Percentiles rank a stretch among this genome's conserved stretches.
phyloP scores from a whole-genome alignment of 1,140 invertebrate genomes.

The Xylocopa sonorina region DNA sequence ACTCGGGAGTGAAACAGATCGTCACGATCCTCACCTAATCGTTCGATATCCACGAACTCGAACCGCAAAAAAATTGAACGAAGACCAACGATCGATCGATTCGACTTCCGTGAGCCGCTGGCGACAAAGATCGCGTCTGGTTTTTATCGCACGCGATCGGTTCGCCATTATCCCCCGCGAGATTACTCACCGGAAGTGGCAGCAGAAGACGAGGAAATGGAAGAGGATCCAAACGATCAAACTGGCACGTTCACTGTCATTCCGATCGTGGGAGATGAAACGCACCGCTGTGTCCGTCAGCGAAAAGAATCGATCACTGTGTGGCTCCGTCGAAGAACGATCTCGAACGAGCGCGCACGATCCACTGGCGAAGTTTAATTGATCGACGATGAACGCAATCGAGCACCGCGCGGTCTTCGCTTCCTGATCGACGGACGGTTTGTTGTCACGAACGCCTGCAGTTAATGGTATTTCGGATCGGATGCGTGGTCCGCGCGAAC shows the following conservation, averaged over 20 bases:
- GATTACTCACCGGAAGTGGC: slow-evolving; percentile 6
- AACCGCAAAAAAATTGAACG: too few relatives aligned
- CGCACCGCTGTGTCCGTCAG: background rate
- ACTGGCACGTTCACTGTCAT: background rate
- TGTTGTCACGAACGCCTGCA: background rate
- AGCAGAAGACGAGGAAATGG: background rate
- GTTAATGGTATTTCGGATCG: background rate
- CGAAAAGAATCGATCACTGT: background rate
- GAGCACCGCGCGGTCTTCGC: background rate
- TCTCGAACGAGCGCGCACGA: background rate
- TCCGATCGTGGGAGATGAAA: background rate
- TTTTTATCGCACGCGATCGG: too few relatives aligned
- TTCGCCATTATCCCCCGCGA: too few relatives aligned
- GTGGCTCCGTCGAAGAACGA: background rate
- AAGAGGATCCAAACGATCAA: background rate
- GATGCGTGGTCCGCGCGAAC: background rate
- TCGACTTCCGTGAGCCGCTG: too few relatives aligned
- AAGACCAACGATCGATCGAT: too few relatives aligned
- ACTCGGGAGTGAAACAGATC: too few relatives aligned
- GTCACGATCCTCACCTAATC: too few relatives aligned
- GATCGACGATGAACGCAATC: too few relatives aligned
- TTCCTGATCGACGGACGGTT: too few relatives aligned
- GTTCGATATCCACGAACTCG: too few relatives aligned
- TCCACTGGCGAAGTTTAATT: background rate
- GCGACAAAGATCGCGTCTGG: too few relatives aligned